These are phyloP conservation scores for Galleria mellonella DNA, from an alignment of 1,140 invertebrate species.

Conservation along the genomic window DNA sequence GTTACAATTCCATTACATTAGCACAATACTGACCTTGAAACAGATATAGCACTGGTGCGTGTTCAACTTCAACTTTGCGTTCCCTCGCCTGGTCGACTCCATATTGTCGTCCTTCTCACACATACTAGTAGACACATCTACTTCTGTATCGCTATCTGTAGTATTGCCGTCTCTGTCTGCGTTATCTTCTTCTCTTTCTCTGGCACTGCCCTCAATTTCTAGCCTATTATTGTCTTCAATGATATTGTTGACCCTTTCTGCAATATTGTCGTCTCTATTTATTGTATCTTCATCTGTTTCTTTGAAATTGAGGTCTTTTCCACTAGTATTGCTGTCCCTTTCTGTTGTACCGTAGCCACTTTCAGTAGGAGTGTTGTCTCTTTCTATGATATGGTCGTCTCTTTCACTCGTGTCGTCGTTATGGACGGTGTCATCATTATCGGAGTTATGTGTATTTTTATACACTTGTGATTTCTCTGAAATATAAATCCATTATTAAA, in stretches of 20 bases:
- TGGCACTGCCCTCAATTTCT: not conserved
- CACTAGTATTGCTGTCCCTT: not conserved
- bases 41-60: constrained; percentile 52
- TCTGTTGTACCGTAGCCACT: not conserved
- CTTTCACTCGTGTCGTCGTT: not conserved
- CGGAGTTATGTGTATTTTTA: too few species aligned
- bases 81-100: constrained; percentile 2
- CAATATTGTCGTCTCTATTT: not conserved
- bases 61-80: constrained; percentile 29
- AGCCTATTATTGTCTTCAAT: not conserved
- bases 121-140: too few species aligned
- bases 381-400: not conserved
- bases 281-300: not conserved
- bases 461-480: too few species aligned
- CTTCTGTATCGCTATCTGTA: too few species aligned
- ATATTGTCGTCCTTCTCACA: not conserved
- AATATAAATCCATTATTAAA: too few species aligned
- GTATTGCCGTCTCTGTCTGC: not conserved
- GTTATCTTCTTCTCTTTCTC: not conserved
- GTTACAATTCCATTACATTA: too few species aligned
- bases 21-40: constrained; percentile 36
- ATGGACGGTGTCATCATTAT: too few species aligned
- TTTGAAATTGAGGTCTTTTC: constrained; percentile 1
- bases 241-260: not conserved
- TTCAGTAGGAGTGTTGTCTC: too few species aligned